These are phyloP conservation scores for Charina bottae DNA, from an alignment of 2,113 vertebrate genomes.

Conservation along the genomic window DNA sequence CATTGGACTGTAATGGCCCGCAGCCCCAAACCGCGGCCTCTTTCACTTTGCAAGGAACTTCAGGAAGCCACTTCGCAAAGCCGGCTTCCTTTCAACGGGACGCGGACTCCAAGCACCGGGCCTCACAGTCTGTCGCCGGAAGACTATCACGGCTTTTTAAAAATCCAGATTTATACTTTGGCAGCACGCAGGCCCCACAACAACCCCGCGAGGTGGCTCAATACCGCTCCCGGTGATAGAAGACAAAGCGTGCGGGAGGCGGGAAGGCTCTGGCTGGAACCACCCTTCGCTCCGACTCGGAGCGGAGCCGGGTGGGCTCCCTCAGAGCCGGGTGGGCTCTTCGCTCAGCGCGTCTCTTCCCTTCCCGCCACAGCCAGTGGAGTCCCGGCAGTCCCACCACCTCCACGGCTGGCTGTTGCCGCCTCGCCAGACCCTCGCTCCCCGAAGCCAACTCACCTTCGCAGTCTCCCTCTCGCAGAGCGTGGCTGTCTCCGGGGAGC, in stretches of 20 bases:
- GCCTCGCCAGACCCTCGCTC: not conserved
- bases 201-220: not conserved
- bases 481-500: constrained; percentile 69
- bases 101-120: not conserved
- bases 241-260: not conserved
- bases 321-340: no score
- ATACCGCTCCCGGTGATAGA: no score
- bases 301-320: not conserved
- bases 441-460: constrained; percentile 79
- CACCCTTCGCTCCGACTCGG: not conserved
- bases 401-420: not conserved
- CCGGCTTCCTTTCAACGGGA: not conserved
- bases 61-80: not conserved
- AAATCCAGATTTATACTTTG: not conserved
- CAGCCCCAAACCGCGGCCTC: not conserved
- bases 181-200: not conserved
- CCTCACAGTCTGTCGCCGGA: not conserved
- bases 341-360: not conserved
- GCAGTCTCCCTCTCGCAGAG: constrained; percentile 86
- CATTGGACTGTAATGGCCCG: not conserved
- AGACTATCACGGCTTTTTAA: not conserved
- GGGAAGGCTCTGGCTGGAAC: not conserved
- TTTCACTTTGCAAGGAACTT: not conserved
- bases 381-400: not conserved
- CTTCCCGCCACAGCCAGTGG: not conserved